Evolutionary conservation across 2,797 vertebrate genomes (phyloP), one percentile per base, ranked within the genome.

Genomic region (Melanotaenia parkinsoni): DNA sequence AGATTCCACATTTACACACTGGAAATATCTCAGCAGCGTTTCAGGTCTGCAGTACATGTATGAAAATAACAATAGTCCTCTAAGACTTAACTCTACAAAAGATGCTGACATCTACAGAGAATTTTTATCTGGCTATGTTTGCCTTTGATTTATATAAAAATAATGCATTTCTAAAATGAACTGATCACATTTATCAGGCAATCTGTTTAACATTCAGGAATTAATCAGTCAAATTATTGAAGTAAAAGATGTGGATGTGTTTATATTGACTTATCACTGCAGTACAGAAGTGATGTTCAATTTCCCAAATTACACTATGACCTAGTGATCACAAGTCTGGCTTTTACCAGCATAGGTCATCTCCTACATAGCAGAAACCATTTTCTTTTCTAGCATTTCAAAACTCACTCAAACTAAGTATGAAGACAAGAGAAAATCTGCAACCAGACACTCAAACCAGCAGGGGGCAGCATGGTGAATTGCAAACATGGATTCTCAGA

Each of bases 401-500:
- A 18, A 70, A 32, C 16, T 40, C 30, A 1, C 28, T 28, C 5
- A 28, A 54, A 37, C 16, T 45, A 56, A 67, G 1, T 26, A 5
- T 58, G 20, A 1, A 59, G 20, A 35, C 1, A 14, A 22, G 14
- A 67, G 13, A 72, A 47, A 37, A 13, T 16, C 1, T 47, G 47
- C 32, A 20, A 20, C 30, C 0, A 24, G 0, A 68, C 32, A 65
- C 2, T 22, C 13, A 20, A 30, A 67, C 81, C 85, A 89, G 79
- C 33, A 87, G 87, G 82, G 77, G 86, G 80, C 80, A 79, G 83
- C 56, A 71, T 74, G 18, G 53, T 22, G 5, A 59, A 59, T 6
- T 64, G 8, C 32, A 3, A 67, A 51, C 6, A 14, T 59, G n/a
- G 4, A 20, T 5, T 68, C 33, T 14, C 40, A 37, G 54, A 65